Conservation (phyloP, 2,113 vertebrate species). For the Stigmatopora nigra region DNA sequence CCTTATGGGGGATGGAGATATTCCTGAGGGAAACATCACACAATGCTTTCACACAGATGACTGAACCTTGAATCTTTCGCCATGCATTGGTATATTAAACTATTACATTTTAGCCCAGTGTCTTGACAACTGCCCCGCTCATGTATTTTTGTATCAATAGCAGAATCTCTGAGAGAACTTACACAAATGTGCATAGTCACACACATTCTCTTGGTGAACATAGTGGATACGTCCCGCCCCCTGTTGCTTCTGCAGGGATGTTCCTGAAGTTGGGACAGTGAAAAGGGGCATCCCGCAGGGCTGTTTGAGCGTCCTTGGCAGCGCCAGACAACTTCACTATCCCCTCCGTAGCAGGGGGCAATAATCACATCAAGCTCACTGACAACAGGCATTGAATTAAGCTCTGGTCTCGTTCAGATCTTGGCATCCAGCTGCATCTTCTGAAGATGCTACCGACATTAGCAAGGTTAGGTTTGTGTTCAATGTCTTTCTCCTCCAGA, state of each 20-base stretch:
- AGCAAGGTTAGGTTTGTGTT: constrained; percentile 61
- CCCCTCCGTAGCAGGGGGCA: constrained; percentile 65
- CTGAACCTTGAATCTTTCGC: constrained; percentile 18
- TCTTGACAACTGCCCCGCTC: no score
- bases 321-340: constrained; percentile 68
- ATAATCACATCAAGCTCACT: constrained; percentile 73
- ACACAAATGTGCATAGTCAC: constrained; percentile 41
- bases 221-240: constrained; percentile 53
- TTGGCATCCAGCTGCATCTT: constrained; percentile 60
- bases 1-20: constrained; percentile 29
- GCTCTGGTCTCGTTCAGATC: constrained; percentile 65
- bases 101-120: constrained; percentile 19
- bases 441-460: constrained; percentile 55
- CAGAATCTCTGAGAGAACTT: constrained; percentile 20
- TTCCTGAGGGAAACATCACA: constrained; percentile 31
- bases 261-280: constrained; percentile 48
- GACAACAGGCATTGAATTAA: constrained; percentile 69
- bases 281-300: constrained; percentile 57
- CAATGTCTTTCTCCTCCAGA: constrained; percentile 34
- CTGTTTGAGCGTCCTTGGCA: constrained; percentile 58
- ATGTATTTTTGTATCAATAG: constrained; percentile 10
- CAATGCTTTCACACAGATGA: constrained; percentile 41
- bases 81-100: constrained; percentile 30
- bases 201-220: constrained; percentile 35
- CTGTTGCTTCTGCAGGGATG: constrained; percentile 47